Evolutionary conservation across 2,113 vertebrate genomes (phyloP).

Genomic region (Lanius ludovicianus): DNA sequence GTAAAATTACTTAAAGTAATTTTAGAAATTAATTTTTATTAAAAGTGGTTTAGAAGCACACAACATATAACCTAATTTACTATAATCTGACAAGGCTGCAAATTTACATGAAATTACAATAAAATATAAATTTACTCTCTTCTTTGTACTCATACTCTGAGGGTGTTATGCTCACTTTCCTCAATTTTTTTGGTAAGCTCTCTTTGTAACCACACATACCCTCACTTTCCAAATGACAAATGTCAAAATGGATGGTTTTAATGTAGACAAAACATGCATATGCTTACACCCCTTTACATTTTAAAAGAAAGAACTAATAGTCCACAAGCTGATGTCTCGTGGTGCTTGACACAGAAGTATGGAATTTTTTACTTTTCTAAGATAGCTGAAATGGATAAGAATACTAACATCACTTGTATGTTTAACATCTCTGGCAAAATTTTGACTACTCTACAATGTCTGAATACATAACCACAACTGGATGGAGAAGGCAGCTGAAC

Average conservation of each 20-base stretch:
- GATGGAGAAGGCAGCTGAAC: neutral
- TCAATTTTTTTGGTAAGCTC: neutral
- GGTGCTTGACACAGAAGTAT: accelerated
- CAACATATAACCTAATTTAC: neutral
- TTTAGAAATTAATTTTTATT: neutral
- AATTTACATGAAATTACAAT: neutral
- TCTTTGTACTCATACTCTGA: neutral
- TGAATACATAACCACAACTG: accelerated
- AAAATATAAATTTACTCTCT: neutral
- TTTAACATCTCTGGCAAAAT: neutral
- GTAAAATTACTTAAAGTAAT: neutral
- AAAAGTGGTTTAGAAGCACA: neutral
- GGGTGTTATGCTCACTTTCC: neutral
- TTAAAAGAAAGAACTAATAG: neutral
- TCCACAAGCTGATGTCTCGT: neutral
- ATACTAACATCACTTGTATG: neutral
- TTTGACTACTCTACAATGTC: neutral
- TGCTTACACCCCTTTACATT: neutral
- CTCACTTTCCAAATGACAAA: neutral
- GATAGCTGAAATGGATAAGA: neutral
- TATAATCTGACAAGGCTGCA: neutral
- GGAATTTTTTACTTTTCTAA: neutral
- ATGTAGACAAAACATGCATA: neutral
- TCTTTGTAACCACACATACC: neutral
- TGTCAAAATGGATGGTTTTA: neutral